Percentiles rank a stretch among this genome's conserved stretches.
Conservation (phyloP, 1,140 invertebrate genomes). For the Liolophura sinensis region DNA sequence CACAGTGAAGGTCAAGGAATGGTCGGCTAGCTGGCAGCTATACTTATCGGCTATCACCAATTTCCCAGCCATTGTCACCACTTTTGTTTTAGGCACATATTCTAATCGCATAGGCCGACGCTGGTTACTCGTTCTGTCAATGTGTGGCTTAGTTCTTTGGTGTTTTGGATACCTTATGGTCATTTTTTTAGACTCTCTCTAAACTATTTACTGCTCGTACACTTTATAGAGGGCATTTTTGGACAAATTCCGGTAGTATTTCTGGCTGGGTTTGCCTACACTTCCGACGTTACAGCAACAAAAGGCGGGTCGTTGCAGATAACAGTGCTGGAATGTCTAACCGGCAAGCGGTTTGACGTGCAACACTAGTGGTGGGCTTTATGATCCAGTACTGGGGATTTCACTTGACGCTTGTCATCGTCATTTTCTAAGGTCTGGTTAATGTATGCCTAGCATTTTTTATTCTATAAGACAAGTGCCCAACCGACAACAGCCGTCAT, state of each 20-base stretch:
- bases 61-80: constrained; percentile 9
- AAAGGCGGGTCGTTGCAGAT: constrained; percentile 11
- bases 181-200: constrained; percentile 5
- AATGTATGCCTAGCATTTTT: constrained; percentile 9
- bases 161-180: constrained; percentile 1
- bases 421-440: background rate
- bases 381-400: constrained; percentile 13
- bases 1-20: too few species aligned
- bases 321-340: constrained; percentile 3
- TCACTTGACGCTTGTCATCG: constrained; percentile 6
- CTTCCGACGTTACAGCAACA: constrained; percentile 14
- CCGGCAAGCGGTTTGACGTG: constrained; percentile 2
- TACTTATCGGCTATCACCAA: too few species aligned
- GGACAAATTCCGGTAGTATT: constrained; percentile 2
- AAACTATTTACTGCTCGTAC: constrained; percentile 6
- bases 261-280: constrained; percentile 9
- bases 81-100: constrained; percentile 11
- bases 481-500: background rate
- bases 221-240: constrained; percentile 8
- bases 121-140: constrained; percentile 6
- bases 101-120: constrained; percentile 14
- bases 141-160: constrained; percentile 10
- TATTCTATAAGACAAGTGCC: constrained; percentile 13
- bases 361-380: constrained; percentile 10
- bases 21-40: too few species aligned